phyloP scores from a whole-genome alignment of 2,113 vertebrate species.

The Nesogale talazaci region DNA sequence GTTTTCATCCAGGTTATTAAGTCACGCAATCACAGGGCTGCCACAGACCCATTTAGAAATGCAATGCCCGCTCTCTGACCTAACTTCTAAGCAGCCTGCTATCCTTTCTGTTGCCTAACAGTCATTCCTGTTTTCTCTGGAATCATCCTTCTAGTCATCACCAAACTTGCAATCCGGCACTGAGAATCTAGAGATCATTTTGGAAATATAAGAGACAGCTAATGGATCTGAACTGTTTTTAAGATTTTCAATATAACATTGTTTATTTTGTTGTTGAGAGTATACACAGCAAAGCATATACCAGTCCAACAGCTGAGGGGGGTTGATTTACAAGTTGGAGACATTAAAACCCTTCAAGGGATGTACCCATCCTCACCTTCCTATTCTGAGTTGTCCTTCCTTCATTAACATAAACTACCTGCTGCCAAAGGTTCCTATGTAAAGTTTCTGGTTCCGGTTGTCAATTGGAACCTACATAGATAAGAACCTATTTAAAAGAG shows the following conservation, averaged over 20 bases:
- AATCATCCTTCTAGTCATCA: conserved; percentile 13
- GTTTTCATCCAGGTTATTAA: conserved; percentile 26
- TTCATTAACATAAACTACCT: neutral
- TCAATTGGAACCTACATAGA: neutral
- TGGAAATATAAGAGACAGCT: conserved; percentile 37
- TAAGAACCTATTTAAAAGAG: neutral
- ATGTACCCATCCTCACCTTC: neutral
- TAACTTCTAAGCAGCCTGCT: conserved; percentile 2
- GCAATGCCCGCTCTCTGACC: neutral
- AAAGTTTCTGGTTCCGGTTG: neutral
- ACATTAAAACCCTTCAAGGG: too few relatives aligned
- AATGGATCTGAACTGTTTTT: conserved; percentile 39
- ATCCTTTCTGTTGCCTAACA: neutral
- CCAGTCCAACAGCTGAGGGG: neutral
- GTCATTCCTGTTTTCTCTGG: neutral
- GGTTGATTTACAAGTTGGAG: too few relatives aligned
- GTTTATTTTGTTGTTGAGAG: neutral
- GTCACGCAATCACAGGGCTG: neutral
- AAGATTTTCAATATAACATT: neutral
- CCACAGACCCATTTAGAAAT: conserved; percentile 17
- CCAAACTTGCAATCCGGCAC: conserved; percentile 44
- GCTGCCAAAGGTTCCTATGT: neutral
- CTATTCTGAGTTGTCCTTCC: neutral
- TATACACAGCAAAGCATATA: neutral
- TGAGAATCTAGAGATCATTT: neutral